These are phyloP conservation scores for Sebastes dallii DNA, from an alignment of 2,797 vertebrate species.

Conservation along the genomic window DNA sequence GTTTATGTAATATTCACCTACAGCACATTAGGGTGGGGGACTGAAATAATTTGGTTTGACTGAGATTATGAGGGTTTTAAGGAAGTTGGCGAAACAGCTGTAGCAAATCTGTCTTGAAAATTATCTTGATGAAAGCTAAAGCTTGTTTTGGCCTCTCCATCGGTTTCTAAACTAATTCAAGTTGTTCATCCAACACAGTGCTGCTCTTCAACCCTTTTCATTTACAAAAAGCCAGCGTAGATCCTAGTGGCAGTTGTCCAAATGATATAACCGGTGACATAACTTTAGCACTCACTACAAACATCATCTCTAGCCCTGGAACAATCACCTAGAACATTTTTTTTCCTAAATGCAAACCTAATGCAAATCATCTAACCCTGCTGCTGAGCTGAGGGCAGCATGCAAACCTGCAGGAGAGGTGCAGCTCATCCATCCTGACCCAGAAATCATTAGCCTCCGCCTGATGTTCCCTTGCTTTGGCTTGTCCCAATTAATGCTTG, in stretches of 20 bases:
- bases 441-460: constrained; percentile 62
- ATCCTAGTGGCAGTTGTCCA: background rate
- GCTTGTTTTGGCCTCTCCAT: constrained; percentile 48
- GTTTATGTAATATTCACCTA: constrained; percentile 41
- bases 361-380: constrained; percentile 37
- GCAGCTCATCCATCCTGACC: constrained; percentile 36
- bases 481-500: constrained; percentile 74
- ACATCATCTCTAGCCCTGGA: background rate
- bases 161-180: constrained; percentile 53
- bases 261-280: constrained; percentile 46
- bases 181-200: constrained; percentile 20
- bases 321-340: background rate
- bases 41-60: constrained; percentile 56
- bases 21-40: background rate
- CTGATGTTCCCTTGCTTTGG: constrained; percentile 67
- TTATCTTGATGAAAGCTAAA: constrained; percentile 66
- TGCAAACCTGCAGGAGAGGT: constrained; percentile 33
- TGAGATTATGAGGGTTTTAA: constrained; percentile 64
- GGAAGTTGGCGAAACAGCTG: constrained; percentile 35
- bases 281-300: constrained; percentile 25
- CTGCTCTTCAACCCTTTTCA: constrained; percentile 31
- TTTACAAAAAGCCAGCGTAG: too few relatives aligned
- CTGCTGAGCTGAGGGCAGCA: constrained; percentile 7
- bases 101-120: constrained; percentile 57
- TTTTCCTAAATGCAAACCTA: constrained; percentile 39